These are phyloP conservation scores for Idaea biselata DNA, from an alignment of 2,888 invertebrate genomes.

Conservation along the genomic window DNA sequence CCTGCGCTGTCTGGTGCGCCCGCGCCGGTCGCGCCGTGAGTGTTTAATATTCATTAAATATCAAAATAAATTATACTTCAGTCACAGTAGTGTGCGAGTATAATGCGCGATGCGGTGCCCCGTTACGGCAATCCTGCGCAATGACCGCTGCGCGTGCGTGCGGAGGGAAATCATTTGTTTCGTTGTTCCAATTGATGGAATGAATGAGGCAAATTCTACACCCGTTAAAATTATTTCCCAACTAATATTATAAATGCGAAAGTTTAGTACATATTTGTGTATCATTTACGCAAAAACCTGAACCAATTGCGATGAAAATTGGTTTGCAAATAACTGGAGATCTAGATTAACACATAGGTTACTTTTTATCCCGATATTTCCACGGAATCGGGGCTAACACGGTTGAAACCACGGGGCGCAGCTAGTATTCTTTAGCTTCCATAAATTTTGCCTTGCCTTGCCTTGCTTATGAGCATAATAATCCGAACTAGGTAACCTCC, in stretches of 20 bases:
- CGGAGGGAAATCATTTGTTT: not conserved
- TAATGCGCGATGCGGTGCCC: conserved; percentile 4
- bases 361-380: not conserved
- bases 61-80: not conserved
- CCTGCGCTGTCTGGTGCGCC: too few species aligned
- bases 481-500: not conserved
- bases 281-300: too few species aligned
- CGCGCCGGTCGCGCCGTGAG: too few species aligned
- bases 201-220: not conserved
- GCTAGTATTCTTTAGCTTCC: not conserved
- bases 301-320: too few species aligned
- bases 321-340: too few species aligned
- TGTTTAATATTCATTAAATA: too few species aligned
- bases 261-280: too few species aligned
- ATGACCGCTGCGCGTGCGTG: conserved; percentile 2
- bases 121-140: conserved; percentile 16
- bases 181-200: not conserved
- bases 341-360: not conserved
- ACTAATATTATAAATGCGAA: too few species aligned
- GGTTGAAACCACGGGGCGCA: not conserved
- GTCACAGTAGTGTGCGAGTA: not conserved
- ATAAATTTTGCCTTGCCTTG: too few species aligned
- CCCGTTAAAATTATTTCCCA: not conserved
- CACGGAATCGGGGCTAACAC: not conserved
- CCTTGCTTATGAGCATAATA: not conserved